Evolutionary conservation across 1,140 invertebrate species (phyloP), one percentile per base, ranked within the genome.

Genomic region (Drosophila fuyamai): DNA sequence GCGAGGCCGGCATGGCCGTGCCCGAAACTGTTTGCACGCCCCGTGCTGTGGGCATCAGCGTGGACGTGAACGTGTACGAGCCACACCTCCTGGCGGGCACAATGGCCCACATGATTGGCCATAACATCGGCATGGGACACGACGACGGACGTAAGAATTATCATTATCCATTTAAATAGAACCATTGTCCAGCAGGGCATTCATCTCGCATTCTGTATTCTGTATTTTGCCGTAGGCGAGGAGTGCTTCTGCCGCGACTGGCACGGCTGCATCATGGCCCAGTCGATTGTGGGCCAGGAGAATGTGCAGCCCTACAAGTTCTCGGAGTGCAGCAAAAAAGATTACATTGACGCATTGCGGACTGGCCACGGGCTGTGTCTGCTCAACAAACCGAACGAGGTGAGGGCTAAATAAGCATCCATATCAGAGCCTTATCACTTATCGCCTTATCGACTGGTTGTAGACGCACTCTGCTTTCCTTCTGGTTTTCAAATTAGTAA

Each of bases 91-190:
- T 98, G 14, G 98, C 97, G 2, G 97, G 97, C 9, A 98, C 97
- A 13, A 96, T 99, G 95, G 97, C 97, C 10, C 98, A 99, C 92
- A 98, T 98, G 97, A 97, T 98, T 80, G 98, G 98, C 14, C 98
- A 99, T 88, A 99, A 98, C 92, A 96, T 99, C 73, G 98, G 98
- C 91, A 97, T 98, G 96, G 95, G 95, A 2, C 98, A 99, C 93
- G 98, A 99, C 92, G 97, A 98, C 82, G 96, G 96, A 60, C 94
- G 97, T 95, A 94, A 96, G 94, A 94, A 81, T 23, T 54, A 14
- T 14, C 29, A 23, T 50, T 6, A 27, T 12, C 32, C 12, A 14
- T 32, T 32, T 7, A 32, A 7, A 32, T 32, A 8, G 6, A 6
- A 32, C 8, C 14, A 4, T 32, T 14, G 13, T 5, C 23, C 12